Evolutionary conservation across 2,797 vertebrate genomes (phyloP).

Genomic region (Crax fasciolata): DNA sequence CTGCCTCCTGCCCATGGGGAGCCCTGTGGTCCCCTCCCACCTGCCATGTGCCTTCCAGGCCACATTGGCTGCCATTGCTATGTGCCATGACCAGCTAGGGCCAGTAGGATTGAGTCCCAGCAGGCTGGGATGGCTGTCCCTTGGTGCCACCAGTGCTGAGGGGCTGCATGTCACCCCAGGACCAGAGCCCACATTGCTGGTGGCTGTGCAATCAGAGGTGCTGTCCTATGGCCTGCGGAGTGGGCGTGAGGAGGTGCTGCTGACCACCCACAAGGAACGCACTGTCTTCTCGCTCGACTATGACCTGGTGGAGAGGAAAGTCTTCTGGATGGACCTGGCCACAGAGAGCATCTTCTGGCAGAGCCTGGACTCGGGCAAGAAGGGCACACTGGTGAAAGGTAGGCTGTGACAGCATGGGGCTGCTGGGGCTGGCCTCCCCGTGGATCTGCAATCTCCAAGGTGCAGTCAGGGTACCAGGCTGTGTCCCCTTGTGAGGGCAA

Average conservation of each 20-base stretch:
- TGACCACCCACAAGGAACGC: slow-evolving; percentile 79
- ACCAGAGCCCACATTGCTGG: slow-evolving; percentile 89
- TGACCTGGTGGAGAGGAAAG: slow-evolving; percentile 83
- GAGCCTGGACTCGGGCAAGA: slow-evolving; percentile 77
- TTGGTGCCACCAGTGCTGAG: background rate
- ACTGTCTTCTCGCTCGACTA: slow-evolving; percentile 92
- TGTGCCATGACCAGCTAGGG: background rate
- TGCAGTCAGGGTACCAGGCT: background rate
- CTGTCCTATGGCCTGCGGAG: slow-evolving; percentile 87
- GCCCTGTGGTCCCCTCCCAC: background rate
- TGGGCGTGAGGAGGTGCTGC: slow-evolving; percentile 81
- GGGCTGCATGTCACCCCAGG: slow-evolving; percentile 45
- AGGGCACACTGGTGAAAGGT: slow-evolving; percentile 92
- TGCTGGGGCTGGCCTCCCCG: background rate
- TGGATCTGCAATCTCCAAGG: background rate
- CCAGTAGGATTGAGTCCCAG: background rate
- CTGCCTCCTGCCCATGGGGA: background rate
- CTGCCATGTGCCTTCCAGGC: background rate
- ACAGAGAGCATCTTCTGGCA: slow-evolving; percentile 92
- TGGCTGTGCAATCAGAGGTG: slow-evolving; percentile 89
- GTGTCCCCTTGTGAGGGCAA: background rate
- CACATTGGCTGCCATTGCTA: background rate
- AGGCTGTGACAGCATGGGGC: background rate
- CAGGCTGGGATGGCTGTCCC: rapidly evolving
- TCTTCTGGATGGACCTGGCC: slow-evolving; percentile 92